These are phyloP conservation scores for Hipparchia sbordonii DNA, from an alignment of 2,888 invertebrate species.

Conservation along the genomic window DNA sequence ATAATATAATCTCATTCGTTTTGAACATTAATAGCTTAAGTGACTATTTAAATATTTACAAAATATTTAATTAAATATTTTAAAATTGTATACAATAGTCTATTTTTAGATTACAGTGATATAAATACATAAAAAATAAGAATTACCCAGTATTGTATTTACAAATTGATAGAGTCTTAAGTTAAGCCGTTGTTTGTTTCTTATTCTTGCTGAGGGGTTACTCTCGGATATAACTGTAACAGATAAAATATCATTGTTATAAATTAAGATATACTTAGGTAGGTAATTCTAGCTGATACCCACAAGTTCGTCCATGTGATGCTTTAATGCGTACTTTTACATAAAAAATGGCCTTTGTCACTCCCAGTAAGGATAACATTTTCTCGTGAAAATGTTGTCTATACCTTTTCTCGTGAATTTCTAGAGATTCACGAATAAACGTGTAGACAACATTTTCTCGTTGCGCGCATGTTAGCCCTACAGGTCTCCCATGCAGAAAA, in stretches of 20 bases:
- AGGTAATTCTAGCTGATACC: too few species aligned
- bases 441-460: too few species aligned
- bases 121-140: constrained; percentile 81
- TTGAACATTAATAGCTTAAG: constrained; percentile 62
- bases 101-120: constrained; percentile 76
- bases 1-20: constrained; percentile 80
- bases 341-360: too few species aligned
- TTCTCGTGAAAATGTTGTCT: too few species aligned
- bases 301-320: too few species aligned
- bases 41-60: constrained; percentile 74
- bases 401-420: too few species aligned
- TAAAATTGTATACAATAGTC: constrained; percentile 80
- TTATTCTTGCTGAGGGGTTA: constrained; percentile 82
- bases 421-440: too few species aligned
- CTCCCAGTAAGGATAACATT: too few species aligned
- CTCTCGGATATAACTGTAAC: constrained; percentile 85
- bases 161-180: constrained; percentile 68
- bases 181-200: constrained; percentile 51
- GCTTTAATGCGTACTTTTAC: too few species aligned
- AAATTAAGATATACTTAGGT: too few species aligned
- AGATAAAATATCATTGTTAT: constrained; percentile 37
- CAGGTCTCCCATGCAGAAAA: too few species aligned
- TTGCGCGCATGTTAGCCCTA: too few species aligned
- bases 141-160: constrained; percentile 70
- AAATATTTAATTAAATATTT: constrained; percentile 74